A percentile compares a stretch with the other conserved stretches of the same genome.
Evolutionary conservation across 2,113 vertebrate genomes (phyloP).

Genomic region (Zeus faber): DNA sequence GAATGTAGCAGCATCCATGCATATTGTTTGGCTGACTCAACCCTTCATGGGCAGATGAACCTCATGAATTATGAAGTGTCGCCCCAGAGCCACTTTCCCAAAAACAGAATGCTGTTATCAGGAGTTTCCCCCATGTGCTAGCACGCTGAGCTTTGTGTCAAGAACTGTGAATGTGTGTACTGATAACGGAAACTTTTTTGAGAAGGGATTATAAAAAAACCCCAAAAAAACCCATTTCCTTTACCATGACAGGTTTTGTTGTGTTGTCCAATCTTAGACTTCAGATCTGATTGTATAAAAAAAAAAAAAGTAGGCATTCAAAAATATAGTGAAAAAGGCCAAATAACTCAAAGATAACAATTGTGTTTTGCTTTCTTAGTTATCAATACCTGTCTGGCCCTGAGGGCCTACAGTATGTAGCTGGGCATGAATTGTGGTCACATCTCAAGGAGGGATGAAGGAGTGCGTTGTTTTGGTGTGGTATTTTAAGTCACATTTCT

Average conservation of each 20-base stretch:
- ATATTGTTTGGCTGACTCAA: conserved; percentile 21
- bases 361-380: neutral
- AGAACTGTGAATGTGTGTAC: neutral
- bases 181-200: neutral
- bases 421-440: neutral
- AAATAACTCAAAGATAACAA: neutral
- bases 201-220: conserved; percentile 1
- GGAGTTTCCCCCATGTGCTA: neutral
- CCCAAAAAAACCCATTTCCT: too few species aligned
- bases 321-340: neutral
- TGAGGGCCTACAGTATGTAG: neutral
- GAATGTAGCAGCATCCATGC: neutral
- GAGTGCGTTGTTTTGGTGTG: too few species aligned
- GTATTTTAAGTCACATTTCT: too few species aligned
- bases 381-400: neutral
- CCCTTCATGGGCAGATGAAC: conserved; percentile 16
- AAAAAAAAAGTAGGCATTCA: too few species aligned
- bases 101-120: neutral
- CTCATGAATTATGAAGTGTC: conserved; percentile 26
- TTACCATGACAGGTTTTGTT: too few species aligned
- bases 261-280: too few species aligned
- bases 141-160: neutral
- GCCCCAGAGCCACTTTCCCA: neutral
- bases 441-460: too few species aligned
- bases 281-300: too few species aligned